Percentiles rank a stretch among this genome's conserved stretches.
phyloP scores from a whole-genome alignment of 2,113 vertebrate species.

The Eolophus roseicapilla region DNA sequence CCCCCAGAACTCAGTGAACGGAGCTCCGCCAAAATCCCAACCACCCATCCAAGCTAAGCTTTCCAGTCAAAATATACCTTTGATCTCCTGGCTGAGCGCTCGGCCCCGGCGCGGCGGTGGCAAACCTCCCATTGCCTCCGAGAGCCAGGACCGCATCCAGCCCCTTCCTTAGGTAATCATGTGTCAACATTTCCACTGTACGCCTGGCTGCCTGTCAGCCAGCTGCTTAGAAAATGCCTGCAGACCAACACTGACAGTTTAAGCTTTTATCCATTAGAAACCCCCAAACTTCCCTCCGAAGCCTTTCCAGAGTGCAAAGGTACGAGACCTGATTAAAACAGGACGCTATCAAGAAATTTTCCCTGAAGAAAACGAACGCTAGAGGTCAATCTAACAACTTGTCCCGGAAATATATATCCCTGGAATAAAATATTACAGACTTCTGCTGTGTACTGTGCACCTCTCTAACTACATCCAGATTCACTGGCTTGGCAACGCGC shows the following conservation, averaged over 20 bases:
- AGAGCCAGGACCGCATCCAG: conserved; percentile 21
- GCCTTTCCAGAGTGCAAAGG: not conserved
- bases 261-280: not conserved
- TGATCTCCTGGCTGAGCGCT: not conserved
- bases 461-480: conserved; percentile 54
- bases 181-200: conserved; percentile 17
- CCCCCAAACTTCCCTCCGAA: not conserved
- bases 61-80: conserved; percentile 20
- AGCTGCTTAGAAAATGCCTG: not conserved
- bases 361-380: conserved; percentile 46
- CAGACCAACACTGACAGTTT: not conserved
- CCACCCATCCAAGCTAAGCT: not conserved
- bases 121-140: not conserved
- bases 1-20: not conserved
- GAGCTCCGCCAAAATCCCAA: not conserved
- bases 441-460: not conserved
- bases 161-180: not conserved
- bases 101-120: not conserved
- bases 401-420: conserved; percentile 37
- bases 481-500: not conserved
- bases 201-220: conserved; percentile 14
- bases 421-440: conserved; percentile 37
- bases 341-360: not conserved
- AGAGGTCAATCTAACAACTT: conserved; percentile 57
- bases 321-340: not conserved